Conservation (phyloP, 2,113 vertebrate genomes). For the Calyptommatus sinebrachiatus region DNA sequence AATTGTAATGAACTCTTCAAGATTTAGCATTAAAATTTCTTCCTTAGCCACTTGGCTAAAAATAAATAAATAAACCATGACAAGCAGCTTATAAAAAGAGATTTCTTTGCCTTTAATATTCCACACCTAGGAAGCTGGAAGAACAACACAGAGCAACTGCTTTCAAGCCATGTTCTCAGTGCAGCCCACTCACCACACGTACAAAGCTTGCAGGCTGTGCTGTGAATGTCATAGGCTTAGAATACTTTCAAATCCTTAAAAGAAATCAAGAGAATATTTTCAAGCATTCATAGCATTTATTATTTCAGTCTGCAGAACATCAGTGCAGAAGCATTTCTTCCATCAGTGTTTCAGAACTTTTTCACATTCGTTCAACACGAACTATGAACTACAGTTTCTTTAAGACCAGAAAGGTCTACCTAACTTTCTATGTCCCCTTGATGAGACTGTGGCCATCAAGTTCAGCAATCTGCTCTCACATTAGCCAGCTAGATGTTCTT, state of each 20-base stretch:
- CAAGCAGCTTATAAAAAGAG: neutral
- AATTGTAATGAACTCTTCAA: neutral
- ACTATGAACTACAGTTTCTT: neutral
- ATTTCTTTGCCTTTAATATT: neutral
- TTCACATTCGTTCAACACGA: neutral
- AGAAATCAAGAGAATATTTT: neutral
- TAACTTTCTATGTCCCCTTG: neutral
- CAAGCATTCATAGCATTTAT: neutral
- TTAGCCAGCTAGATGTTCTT: too few relatives aligned
- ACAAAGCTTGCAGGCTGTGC: neutral
- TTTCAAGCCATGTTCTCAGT: neutral
- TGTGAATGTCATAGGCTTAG: neutral
- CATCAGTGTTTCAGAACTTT: neutral
- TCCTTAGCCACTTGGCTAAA: neutral
- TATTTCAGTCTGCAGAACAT: neutral
- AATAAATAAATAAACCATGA: neutral
- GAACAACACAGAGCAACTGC: neutral
- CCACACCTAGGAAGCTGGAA: neutral
- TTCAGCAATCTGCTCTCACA: too few relatives aligned
- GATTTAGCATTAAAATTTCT: neutral
- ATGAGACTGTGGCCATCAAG: too few relatives aligned
- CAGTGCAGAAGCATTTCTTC: too few relatives aligned
- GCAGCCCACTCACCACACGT: constrained; percentile 3
- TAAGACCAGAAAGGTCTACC: neutral
- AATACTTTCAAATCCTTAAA: neutral